Conservation (phyloP, 23 tunicate species). For the Ciona savignyi region DNA sequence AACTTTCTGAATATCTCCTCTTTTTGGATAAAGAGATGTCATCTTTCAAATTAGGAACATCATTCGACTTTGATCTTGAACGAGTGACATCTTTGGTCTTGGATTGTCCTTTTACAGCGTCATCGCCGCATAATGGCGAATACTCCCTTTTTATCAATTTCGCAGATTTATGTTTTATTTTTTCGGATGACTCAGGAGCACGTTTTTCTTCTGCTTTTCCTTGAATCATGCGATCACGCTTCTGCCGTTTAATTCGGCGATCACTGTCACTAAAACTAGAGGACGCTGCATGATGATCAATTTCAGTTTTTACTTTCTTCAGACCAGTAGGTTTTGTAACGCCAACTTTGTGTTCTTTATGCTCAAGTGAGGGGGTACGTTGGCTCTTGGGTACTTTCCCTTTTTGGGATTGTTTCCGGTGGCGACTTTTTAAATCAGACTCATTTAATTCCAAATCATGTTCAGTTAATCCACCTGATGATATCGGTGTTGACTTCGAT, state of each 20-base stretch:
- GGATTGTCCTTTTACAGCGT: background rate
- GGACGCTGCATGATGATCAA: background rate
- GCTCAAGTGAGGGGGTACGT: background rate
- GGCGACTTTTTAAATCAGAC: background rate
- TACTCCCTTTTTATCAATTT: no score
- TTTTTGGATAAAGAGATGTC: background rate
- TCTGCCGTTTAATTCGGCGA: background rate
- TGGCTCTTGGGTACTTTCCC: background rate
- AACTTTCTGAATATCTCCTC: constrained; percentile 3
- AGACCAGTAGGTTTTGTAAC: no score
- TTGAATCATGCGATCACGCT: background rate
- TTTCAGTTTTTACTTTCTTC: background rate
- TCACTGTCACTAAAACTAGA: background rate
- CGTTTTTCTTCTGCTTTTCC: no score
- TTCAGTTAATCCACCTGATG: constrained; percentile 19
- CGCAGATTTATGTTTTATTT: background rate
- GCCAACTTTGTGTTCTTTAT: background rate
- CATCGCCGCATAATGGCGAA: no score
- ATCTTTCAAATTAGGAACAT: background rate
- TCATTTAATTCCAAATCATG: constrained; percentile 1
- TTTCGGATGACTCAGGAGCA: no score
- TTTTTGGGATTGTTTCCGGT: no score
- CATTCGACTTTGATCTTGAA: background rate
- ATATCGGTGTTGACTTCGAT: background rate
- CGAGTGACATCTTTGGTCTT: background rate